Evolutionary conservation across 1,140 invertebrate species (phyloP).

Genomic region (Drosophila persimilis): DNA sequence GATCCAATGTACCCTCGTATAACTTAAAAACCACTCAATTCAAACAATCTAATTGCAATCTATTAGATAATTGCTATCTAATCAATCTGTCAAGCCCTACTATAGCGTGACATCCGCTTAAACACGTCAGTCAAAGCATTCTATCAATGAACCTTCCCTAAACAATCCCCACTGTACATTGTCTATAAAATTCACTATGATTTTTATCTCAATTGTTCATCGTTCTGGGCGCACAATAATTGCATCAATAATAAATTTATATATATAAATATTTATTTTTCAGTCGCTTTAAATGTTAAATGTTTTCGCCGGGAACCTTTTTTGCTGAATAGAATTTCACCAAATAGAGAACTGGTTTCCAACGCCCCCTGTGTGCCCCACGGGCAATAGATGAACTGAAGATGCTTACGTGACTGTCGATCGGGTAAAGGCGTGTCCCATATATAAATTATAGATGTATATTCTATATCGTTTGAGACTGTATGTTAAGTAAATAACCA

Average conservation of each 20-base stretch:
- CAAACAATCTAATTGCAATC: too few relatives aligned
- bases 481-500: constrained; percentile 45
- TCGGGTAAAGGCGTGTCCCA: constrained; percentile 60
- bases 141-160: neutral
- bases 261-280: constrained; percentile 59
- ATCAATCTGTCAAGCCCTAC: too few relatives aligned
- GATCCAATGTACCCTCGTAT: too few relatives aligned
- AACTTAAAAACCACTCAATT: too few relatives aligned
- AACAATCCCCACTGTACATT: constrained; percentile 20
- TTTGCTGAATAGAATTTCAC: constrained; percentile 58
- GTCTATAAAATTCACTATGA: constrained; percentile 5
- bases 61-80: too few relatives aligned
- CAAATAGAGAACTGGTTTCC: constrained; percentile 72
- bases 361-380: neutral
- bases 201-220: constrained; percentile 66
- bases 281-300: constrained; percentile 47
- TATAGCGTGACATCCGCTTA: too few relatives aligned
- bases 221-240: constrained; percentile 60
- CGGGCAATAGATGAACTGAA: constrained; percentile 20
- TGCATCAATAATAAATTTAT: constrained; percentile 45
- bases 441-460: constrained; percentile 56
- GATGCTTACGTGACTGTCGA: constrained; percentile 67
- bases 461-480: constrained; percentile 29
- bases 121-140: too few relatives aligned
- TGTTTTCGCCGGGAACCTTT: constrained; percentile 55